Evolutionary conservation across 2,797 vertebrate species (phyloP), one percentile per base, ranked within the genome.

Genomic region (Enteromius mattozi): DNA sequence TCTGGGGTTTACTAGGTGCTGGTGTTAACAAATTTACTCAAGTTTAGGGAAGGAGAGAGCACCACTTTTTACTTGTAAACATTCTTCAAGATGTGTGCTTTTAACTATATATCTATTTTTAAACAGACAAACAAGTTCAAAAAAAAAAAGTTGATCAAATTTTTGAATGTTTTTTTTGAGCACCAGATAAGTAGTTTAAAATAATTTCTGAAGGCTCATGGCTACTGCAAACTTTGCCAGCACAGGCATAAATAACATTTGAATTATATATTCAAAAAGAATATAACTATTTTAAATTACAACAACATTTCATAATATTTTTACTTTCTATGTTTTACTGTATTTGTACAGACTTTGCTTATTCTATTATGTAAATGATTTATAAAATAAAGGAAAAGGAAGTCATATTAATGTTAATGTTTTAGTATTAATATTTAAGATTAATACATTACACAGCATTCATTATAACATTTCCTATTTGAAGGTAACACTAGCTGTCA

Each of bases 11-110:
- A 94, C 93, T 90, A 88, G 88, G 84, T 90, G 87, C 91, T 90
- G 91, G 93, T 93, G 91, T 91, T 90, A 92, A 92, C 91, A 93
- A 90, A 89, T 91, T 90, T 90, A 93, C 88, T 86, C 94, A 91
- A 89, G 91, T 90, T 90, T 93, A 91, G 90, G 90, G 88, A 91
- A 86, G 19, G 40, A 80, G 77, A 27, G n/a, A 61, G 9, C 45
- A 45, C 14, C 40, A 65, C 59, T 66, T 78, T 66, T 35, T n/a
- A 35, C 72, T 35, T 47, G 24, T 30, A 72, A 59, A 35, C 7
- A 59, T 19, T 30, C 40, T 78, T 61, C 21, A 40, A 42, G 7
- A 37, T 37, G 30, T n/a, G 19, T 33, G 3, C 17, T 27, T 8
- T 72, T 12, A 49, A 49, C 14, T 21, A 2, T 16, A 4, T 0